These are phyloP conservation scores for Belonocnema kinseyi DNA, from an alignment of 1,140 invertebrate species.

Conservation along the genomic window DNA sequence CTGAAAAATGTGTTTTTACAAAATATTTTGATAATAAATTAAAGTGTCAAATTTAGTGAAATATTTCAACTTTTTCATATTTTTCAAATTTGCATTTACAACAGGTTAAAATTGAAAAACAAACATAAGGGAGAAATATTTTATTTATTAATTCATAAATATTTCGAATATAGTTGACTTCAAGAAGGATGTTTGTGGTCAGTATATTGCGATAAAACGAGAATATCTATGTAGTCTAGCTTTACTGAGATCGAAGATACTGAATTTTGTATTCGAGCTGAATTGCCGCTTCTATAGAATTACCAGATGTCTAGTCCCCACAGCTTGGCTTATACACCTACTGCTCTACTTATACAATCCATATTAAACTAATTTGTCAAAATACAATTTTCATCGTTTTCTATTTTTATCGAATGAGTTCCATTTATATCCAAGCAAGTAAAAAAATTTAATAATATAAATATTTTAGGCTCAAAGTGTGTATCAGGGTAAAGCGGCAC, in stretches of 20 bases:
- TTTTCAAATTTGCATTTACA: too few relatives aligned
- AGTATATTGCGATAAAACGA: conserved; percentile 33
- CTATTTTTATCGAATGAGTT: not conserved
- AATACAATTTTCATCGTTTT: not conserved
- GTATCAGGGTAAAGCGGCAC: too few relatives aligned
- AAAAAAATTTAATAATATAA: not conserved
- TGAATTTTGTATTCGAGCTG: conserved; percentile 72
- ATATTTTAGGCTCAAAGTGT: too few relatives aligned
- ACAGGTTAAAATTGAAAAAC: too few relatives aligned
- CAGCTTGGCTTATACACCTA: conserved; percentile 57
- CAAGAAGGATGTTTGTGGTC: not conserved
- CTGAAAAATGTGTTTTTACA: too few relatives aligned
- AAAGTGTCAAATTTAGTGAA: too few relatives aligned
- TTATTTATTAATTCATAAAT: too few relatives aligned
- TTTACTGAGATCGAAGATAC: conserved; percentile 65
- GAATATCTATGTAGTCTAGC: conserved; percentile 47
- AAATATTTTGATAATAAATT: too few relatives aligned
- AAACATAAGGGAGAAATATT: too few relatives aligned
- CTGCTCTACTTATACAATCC: conserved; percentile 50
- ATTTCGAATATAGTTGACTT: not conserved
- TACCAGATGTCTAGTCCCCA: conserved; percentile 69
- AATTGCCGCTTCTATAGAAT: conserved; percentile 63
- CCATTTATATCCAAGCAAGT: not conserved
- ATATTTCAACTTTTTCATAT: too few relatives aligned
- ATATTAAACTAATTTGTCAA: conserved; percentile 19